These are phyloP conservation scores for Dipodomys merriami DNA, from an alignment of 2,113 vertebrate species.

Conservation along the genomic window DNA sequence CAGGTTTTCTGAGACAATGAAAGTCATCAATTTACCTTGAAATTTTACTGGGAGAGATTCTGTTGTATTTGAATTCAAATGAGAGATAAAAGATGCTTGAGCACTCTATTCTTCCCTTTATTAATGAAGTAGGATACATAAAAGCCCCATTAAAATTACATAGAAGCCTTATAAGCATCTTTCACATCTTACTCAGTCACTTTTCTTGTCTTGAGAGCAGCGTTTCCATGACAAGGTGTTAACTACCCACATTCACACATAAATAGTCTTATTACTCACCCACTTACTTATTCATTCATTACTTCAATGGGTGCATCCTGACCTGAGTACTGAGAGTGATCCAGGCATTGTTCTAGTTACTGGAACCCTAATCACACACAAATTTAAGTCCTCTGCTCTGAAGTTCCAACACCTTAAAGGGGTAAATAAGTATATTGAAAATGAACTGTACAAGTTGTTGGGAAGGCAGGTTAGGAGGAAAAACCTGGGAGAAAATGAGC, in stretches of 20 bases:
- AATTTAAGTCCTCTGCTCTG: neutral
- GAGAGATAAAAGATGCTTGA: conserved; percentile 73
- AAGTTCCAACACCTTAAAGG: neutral
- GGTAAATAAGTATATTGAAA: too few species aligned
- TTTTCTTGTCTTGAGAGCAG: conserved; percentile 59
- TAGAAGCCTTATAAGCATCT: conserved; percentile 65
- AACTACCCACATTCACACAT: neutral
- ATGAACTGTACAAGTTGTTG: too few species aligned
- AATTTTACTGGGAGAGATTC: conserved; percentile 69
- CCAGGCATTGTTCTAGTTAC: neutral
- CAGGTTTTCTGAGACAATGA: conserved; percentile 71
- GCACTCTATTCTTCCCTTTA: conserved; percentile 64
- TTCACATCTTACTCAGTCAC: conserved; percentile 66
- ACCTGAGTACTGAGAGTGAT: neutral
- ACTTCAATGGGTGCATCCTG: conserved; percentile 12
- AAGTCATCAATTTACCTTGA: conserved; percentile 75
- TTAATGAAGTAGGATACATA: conserved; percentile 74
- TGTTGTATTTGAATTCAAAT: conserved; percentile 71
- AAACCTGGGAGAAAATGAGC: too few species aligned
- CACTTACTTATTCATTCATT: neutral
- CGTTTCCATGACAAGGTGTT: conserved; percentile 46
- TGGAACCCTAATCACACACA: neutral
- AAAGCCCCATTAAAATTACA: conserved; percentile 76
- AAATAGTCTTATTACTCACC: neutral
- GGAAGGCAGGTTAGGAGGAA: too few species aligned